phyloP scores from a whole-genome alignment of 2,113 vertebrate species.

The Nycticryphes semicollaris region DNA sequence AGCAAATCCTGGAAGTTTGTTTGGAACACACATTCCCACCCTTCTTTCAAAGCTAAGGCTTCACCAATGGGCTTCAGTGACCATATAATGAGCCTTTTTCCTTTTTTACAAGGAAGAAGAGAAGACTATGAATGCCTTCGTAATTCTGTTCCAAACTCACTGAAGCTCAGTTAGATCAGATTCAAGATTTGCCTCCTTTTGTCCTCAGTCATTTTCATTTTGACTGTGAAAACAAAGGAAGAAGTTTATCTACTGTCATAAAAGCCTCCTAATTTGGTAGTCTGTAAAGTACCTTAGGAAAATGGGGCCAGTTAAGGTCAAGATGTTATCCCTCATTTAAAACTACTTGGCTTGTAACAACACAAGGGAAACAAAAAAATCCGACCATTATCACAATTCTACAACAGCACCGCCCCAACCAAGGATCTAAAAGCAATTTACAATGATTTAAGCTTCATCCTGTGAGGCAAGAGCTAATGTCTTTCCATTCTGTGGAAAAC shows the following conservation, averaged over 20 bases:
- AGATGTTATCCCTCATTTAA: background rate
- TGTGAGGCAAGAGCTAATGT: background rate
- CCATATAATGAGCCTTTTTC: accelerated
- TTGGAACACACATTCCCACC: accelerated
- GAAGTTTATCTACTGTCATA: background rate
- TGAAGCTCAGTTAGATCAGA: background rate
- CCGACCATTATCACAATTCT: background rate
- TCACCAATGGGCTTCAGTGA: accelerated
- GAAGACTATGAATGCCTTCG: background rate
- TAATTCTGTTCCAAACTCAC: background rate
- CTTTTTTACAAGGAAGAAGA: background rate
- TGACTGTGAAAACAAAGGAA: background rate
- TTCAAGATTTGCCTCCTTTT: background rate
- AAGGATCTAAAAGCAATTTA: background rate
- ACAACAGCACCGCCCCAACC: background rate
- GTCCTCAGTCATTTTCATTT: background rate
- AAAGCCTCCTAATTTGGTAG: background rate
- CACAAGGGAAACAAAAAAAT: background rate
- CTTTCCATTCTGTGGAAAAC: background rate
- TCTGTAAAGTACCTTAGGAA: background rate
- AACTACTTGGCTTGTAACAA: background rate
- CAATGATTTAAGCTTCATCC: background rate
- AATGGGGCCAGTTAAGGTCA: background rate
- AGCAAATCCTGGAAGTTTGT: background rate
- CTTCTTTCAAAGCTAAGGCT: background rate